phyloP scores from a whole-genome alignment of 1,140 invertebrate species.

The Drosophila ficusphila region DNA sequence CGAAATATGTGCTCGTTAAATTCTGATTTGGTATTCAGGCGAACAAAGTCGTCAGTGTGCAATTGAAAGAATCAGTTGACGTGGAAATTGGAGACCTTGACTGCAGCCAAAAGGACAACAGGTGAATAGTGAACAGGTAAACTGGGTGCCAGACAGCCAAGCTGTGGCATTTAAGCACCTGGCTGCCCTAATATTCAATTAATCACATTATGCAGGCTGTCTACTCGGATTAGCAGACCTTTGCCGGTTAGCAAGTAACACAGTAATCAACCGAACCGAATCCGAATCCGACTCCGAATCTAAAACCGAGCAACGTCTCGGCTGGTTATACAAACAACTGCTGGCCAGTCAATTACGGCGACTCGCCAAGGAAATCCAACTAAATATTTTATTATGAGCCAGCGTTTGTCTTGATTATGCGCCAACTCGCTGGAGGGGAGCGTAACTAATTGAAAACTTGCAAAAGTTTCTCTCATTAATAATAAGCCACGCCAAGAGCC shows the following conservation, averaged over 20 bases:
- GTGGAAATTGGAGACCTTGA: slow-evolving; percentile 11
- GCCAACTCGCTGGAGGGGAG: slow-evolving; percentile 35
- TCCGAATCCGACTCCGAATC: not conserved
- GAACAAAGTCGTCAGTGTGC: slow-evolving; percentile 15
- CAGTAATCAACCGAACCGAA: slow-evolving; percentile 11
- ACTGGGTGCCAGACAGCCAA: not conserved
- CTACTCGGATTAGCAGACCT: slow-evolving; percentile 20
- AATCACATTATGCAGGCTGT: slow-evolving; percentile 62
- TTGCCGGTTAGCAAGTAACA: not conserved
- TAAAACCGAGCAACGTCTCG: slow-evolving; percentile 18
- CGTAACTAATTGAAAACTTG: slow-evolving; percentile 77
- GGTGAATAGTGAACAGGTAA: not conserved
- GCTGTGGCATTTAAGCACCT: slow-evolving; percentile 9
- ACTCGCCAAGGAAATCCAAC: slow-evolving; percentile 36
- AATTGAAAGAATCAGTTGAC: slow-evolving; percentile 1
- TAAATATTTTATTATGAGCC: slow-evolving; percentile 73
- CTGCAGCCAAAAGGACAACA: slow-evolving; percentile 2
- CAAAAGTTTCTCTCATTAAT: slow-evolving; percentile 76
- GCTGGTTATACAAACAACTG: slow-evolving; percentile 59
- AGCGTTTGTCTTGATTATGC: slow-evolving; percentile 71
- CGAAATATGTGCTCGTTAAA: slow-evolving; percentile 39
- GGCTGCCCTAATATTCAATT: slow-evolving; percentile 32
- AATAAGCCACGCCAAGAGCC: slow-evolving; percentile 55
- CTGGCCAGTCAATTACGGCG: slow-evolving; percentile 62
- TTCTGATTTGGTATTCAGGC: slow-evolving; percentile 25